phyloP scores from a whole-genome alignment of 2,113 vertebrate genomes.

The Poeciliopsis retropinna region DNA sequence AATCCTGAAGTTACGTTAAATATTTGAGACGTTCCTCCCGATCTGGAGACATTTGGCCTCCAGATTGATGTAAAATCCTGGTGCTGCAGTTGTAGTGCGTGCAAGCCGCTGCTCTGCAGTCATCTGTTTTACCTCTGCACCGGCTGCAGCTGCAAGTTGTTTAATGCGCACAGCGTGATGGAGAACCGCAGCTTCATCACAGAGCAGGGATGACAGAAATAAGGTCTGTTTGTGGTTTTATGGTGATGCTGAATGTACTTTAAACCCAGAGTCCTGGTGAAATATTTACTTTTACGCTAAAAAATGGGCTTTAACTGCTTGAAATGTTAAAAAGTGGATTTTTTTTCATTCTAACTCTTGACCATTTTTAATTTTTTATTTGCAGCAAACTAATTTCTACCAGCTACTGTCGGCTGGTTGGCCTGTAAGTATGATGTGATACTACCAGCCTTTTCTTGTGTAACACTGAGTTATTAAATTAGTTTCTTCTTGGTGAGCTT shows the following conservation, averaged over 20 bases:
- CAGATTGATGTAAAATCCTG: background rate
- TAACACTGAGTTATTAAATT: background rate
- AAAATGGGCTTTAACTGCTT: background rate
- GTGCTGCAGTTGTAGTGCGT: slow-evolving; percentile 13
- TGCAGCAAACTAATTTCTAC: slow-evolving; percentile 86
- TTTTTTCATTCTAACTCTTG: background rate
- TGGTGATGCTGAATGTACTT: slow-evolving; percentile 43
- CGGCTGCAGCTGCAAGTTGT: slow-evolving; percentile 51
- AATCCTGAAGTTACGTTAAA: background rate
- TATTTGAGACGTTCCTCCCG: background rate
- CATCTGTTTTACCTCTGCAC: slow-evolving; percentile 49
- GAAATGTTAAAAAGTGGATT: background rate
- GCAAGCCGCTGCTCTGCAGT: slow-evolving; percentile 28
- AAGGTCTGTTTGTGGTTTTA: slow-evolving; percentile 45
- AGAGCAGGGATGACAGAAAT: slow-evolving; percentile 44
- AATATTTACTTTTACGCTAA: background rate
- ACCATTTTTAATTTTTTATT: slow-evolving; percentile 3
- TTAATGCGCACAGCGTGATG: slow-evolving; percentile 35
- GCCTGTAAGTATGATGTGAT: slow-evolving; percentile 85
- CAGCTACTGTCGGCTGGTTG: slow-evolving; percentile 85
- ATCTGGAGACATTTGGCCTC: background rate
- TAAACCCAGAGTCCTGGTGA: slow-evolving; percentile 25
- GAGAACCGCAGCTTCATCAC: slow-evolving; percentile 26
- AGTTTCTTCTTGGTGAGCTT: slow-evolving; percentile 66
- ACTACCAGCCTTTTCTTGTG: background rate